Evolutionary conservation across 2,888 invertebrate genomes (phyloP), one percentile per base, ranked within the genome.

Genomic region (Pogonocherus hispidulus): DNA sequence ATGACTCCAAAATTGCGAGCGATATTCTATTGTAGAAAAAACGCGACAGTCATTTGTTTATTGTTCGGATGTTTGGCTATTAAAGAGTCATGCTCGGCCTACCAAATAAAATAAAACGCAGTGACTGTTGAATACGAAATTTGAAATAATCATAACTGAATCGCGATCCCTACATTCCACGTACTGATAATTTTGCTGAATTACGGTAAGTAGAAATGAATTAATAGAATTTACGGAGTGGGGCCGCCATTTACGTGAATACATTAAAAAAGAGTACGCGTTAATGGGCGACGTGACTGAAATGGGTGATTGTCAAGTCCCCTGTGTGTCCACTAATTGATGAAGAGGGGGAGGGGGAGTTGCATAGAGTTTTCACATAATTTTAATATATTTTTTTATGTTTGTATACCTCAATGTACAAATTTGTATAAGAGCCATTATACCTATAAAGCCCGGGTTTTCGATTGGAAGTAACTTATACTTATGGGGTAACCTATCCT

Each of bases 111-210:
- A 23, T 47, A 37, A 44, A 27, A 27, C 9, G 22, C 32, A 56
- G 56, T 44, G 27, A 54, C 27, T 20, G 16, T 37, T 54, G 14
- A 18, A 46, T 23, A 18, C 14, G 8, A 32, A 32, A 32, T 32
- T 18, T 32, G n/a, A 55, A 55, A 37, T 52, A 64, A 63, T 63
- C 41, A 44, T 22, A 52, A 46, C 16, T 64, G 41, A 14, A 55
- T 47, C 19, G 37, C 23, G 19, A 52, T 44, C 16, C 16, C 54
- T 35, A 66, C 52, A 54, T 66, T 62, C 54, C 62, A 66, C 52
- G 54, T 60, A 35, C 66, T 60, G 52, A 66, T 66, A 55, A 59
- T 66, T 66, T 54, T 20, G 52, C 49, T 55, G 54, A 52, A 59
- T 46, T 47, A 47, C 66, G 19, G n/a, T n/a, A n/a, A n/a, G n/a